Base-by-base conservation (phyloP, 2,113 vertebrate genomes). In the Siphamia tubifer region DNA sequence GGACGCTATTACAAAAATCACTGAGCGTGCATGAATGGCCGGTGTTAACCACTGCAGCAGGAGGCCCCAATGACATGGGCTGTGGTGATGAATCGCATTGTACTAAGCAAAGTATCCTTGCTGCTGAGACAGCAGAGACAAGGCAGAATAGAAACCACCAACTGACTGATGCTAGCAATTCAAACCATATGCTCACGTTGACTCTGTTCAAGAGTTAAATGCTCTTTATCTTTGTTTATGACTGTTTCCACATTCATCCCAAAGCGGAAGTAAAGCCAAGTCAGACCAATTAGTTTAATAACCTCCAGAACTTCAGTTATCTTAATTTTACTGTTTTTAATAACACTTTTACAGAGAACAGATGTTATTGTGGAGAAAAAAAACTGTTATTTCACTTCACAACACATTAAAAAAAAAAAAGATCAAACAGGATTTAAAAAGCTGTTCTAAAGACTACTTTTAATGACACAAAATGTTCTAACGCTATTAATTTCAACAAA, bases 91-190 rank as follows among this genome's bases (percentile, higher is more conserved):
- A 65, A 77, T 67, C 20, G 69, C 45, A 54, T 40, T 31, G 68
- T 45, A 68, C 57, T 71, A 82, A 83, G 77, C 73, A 73, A 24
- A 16, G 54, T 10, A 12, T 12, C n/a, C n/a, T n/a, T 60, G 49
- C 70, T 52, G 89, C 84, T 88, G 87, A 91, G 76, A 56, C 82
- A 85, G 89, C 83, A 81, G 35, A 72, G 36, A 63, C 45, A 2
- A 69, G 62, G 44, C 61, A 84, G 75, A 86, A 83, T 49, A 72
- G 79, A 86, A 89, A 84, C 70, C 68, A 76, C 51, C 7, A 30
- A 64, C 56, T 30, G 31, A 58, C 34, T 25, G 16, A 23, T 15
- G 36, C 25, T 8, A 42, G 23, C 47, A 25, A 32, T 55, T 35
- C n/a, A 5, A 48, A 66, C 30, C 4, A 47, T 12, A 34, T 35